phyloP scores from a whole-genome alignment of 30 jellyfish, hydroid and myxozoan species.

The Turritopsis dohrnii region DNA sequence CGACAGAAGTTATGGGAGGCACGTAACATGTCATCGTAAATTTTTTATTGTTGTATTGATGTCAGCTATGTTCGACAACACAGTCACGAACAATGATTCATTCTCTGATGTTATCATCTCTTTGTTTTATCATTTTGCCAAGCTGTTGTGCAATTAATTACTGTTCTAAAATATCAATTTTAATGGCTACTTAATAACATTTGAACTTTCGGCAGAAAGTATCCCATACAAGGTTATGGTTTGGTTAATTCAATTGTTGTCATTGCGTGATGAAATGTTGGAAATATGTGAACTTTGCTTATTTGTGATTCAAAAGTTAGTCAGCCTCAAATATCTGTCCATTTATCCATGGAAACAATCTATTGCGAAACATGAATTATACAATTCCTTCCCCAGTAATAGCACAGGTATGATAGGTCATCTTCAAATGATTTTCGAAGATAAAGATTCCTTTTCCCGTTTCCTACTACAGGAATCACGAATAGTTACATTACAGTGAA shows the following conservation, averaged over 20 bases:
- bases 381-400: background rate
- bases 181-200: background rate
- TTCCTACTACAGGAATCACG: too few relatives aligned
- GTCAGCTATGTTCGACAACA: background rate
- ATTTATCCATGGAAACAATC: background rate
- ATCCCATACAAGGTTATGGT: too few relatives aligned
- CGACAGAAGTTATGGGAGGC: background rate
- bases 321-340: background rate
- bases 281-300: background rate
- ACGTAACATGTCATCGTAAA: background rate
- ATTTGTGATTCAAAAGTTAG: background rate
- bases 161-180: too few relatives aligned
- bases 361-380: background rate
- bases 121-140: background rate
- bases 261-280: too few relatives aligned
- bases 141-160: background rate
- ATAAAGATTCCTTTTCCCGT: too few relatives aligned
- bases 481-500: too few relatives aligned
- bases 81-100: background rate
- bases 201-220: background rate
- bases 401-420: too few relatives aligned
- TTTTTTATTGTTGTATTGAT: background rate
- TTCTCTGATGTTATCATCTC: background rate
- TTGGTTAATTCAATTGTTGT: too few relatives aligned
- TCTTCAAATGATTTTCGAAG: too few relatives aligned